A percentile compares a stretch with the other conserved stretches of the same genome.
phyloP scores from a whole-genome alignment of 2,888 invertebrate species.

The Physocephala rufipes region DNA sequence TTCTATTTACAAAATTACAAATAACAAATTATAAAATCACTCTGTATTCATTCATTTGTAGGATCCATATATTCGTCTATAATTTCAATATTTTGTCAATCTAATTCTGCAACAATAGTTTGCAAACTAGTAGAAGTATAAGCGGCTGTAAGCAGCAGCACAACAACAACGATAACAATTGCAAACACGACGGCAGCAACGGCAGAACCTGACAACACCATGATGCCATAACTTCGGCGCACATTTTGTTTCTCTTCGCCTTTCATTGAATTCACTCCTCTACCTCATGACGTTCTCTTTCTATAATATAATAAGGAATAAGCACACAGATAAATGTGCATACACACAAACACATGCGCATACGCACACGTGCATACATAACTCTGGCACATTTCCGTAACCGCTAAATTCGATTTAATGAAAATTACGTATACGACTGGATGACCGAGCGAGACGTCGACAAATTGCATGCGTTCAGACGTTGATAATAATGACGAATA shows the following conservation, averaged over 20 bases:
- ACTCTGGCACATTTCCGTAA: constrained; percentile 17
- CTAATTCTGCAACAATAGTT: constrained; percentile 14
- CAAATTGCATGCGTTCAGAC: constrained; percentile 5
- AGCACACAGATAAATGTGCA: background rate
- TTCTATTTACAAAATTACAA: background rate
- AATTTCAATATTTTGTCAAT: constrained; percentile 16
- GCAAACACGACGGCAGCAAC: constrained; percentile 6
- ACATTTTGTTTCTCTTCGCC: too few relatives aligned
- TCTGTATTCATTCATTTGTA: background rate
- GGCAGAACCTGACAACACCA: too few relatives aligned
- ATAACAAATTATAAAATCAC: background rate
- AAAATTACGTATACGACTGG: constrained; percentile 35
- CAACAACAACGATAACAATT: constrained; percentile 1
- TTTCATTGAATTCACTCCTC: too few relatives aligned
- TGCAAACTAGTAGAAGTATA: background rate
- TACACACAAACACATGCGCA: background rate
- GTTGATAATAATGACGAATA: background rate
- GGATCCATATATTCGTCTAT: background rate
- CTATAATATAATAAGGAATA: background rate
- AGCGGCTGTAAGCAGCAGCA: too few relatives aligned
- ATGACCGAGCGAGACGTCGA: constrained; percentile 24
- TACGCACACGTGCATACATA: background rate
- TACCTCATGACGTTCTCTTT: too few relatives aligned
- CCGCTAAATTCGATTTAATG: constrained; percentile 32
- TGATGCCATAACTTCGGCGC: too few relatives aligned